Conservation (phyloP, 92 coral and sea anemone species). For the Epizoanthus rinbou region DNA sequence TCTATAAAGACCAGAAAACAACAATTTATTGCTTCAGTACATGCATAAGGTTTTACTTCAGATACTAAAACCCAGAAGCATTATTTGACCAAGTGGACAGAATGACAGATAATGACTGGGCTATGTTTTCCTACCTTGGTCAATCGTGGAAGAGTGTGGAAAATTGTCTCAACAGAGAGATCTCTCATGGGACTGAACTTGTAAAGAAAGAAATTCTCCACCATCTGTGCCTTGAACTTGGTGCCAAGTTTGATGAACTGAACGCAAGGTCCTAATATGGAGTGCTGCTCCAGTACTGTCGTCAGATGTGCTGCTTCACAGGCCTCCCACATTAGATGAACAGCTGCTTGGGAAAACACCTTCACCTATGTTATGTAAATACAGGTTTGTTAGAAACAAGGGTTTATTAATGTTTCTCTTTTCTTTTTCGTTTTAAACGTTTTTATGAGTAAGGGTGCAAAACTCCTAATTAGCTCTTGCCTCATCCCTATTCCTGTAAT, state of each 20-base stretch:
- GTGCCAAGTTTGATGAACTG: conserved; percentile 74
- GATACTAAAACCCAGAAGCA: too few relatives aligned
- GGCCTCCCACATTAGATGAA: conserved; percentile 75
- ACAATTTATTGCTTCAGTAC: too few relatives aligned
- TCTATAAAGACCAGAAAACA: too few relatives aligned
- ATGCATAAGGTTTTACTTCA: too few relatives aligned
- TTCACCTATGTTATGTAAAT: conserved; percentile 43
- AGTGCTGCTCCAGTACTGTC: conserved; percentile 58
- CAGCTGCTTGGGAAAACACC: conserved; percentile 69
- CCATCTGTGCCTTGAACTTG: conserved; percentile 72
- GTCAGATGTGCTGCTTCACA: conserved; percentile 51
- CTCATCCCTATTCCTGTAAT: too few relatives aligned
- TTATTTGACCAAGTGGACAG: too few relatives aligned
- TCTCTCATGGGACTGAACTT: conserved; percentile 78
- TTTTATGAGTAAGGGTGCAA: too few relatives aligned
- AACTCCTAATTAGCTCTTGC: too few relatives aligned
- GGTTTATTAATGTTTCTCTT: too few relatives aligned
- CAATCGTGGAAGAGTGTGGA: conserved; percentile 81
- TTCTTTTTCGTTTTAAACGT: too few relatives aligned
- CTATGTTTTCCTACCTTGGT: conserved; percentile 39
- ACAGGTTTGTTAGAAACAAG: too few relatives aligned
- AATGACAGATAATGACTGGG: too few relatives aligned
- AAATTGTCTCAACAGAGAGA: conserved; percentile 80
- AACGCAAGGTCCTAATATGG: conserved; percentile 69
- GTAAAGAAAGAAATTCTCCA: conserved; percentile 82